A percentile compares a stretch with the other conserved stretches of the same genome.
Evolutionary conservation across 2,888 invertebrate genomes (phyloP).

Genomic region (Rotaria socialis): DNA sequence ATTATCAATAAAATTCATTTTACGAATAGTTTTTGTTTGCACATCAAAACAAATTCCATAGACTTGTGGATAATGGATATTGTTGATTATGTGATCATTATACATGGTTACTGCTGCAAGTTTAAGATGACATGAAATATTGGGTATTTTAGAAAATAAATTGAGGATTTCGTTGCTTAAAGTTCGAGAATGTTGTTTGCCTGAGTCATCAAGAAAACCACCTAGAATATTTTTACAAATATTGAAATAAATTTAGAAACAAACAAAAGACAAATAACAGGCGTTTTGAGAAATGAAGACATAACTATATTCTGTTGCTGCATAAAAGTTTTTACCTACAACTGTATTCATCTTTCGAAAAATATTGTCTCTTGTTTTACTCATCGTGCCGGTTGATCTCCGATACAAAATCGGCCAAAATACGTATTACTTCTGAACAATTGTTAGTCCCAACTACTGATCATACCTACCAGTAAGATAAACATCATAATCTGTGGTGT

Average conservation of each 20-base stretch:
- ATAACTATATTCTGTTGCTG: no score
- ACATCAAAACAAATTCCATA: slow-evolving; percentile 44
- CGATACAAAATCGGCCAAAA: no score
- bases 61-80: slow-evolving; percentile 38
- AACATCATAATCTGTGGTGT: neutral
- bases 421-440: no score
- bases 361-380: no score
- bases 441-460: no score
- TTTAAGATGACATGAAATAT: slow-evolving; percentile 37
- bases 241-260: no score
- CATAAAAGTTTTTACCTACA: no score
- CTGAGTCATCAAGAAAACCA: neutral
- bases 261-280: no score
- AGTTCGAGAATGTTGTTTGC: neutral
- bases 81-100: slow-evolving; percentile 19
- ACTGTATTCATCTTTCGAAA: no score
- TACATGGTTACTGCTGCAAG: slow-evolving; percentile 15
- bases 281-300: no score
- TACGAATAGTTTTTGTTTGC: slow-evolving; percentile 28
- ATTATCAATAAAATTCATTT: slow-evolving; percentile 36
- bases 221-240: neutral
- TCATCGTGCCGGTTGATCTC: no score
- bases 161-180: neutral
- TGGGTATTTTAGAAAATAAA: neutral
- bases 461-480: neutral